Evolutionary conservation across 2,888 invertebrate species (phyloP), one percentile per base, ranked within the genome.

Genomic region (Stegana nigrithorax): DNA sequence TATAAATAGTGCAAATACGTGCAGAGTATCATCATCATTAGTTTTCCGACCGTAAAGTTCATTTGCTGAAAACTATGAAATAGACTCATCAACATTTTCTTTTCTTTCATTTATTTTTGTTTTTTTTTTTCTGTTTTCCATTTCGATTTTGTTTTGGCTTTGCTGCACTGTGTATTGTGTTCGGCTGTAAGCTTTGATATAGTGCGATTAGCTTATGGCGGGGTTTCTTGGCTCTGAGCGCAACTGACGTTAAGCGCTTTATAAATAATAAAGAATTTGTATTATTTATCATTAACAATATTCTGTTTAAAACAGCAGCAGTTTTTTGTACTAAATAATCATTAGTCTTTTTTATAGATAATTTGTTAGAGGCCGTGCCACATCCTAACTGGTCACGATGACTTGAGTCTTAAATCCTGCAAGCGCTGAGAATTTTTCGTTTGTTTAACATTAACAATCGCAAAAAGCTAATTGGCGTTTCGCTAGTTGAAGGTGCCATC

Each of bases 21-120:
- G 77, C 71, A 71, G 72, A 73, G 75, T 72, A 73, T 81, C 81
- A 80, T 81, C 80, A 80, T 80, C 80, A 80, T 80, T 80, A 80
- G 80, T 80, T 80, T 81, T 76, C 67, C 62, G 58, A 29, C 19
- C 44, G 21, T 57, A n/a, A 4, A 7, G 47, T 14, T 44, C 44
- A 44, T 44, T 44, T 7, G 44, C 19, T 44, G 6, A 6, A 19
- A 6, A 36, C 21, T 42, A 25, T 44, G 45, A 60, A 60, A 60
- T 60, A 60, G 60, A 60, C 60, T 56, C 60, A 60, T 60, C 60
- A 60, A 44, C 55, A 26, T 3, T 8, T 27, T 17, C 17, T 57
- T 25, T 25, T 17, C 21, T 27, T 47, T 10, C 32, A 3, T 10
- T 53, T 53, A 17, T 29, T 27, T 44, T 26, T 58, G 12, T 26